A percentile compares a stretch with the other conserved stretches of the same genome.
Evolutionary conservation across 2,797 vertebrate genomes (phyloP).

Genomic region (Darevskia nairensis): DNA sequence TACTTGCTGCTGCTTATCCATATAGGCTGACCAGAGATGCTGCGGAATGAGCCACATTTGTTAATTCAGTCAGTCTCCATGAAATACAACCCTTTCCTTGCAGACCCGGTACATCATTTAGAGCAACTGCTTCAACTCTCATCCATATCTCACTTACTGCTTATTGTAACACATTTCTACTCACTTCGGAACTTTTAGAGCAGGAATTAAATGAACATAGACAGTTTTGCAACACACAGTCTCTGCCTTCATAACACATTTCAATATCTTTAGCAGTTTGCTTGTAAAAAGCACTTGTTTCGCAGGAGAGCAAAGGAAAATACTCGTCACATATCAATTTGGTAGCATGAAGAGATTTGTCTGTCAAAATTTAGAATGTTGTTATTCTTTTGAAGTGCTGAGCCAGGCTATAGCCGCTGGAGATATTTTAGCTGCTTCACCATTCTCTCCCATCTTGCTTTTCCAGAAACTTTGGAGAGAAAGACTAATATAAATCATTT

Average conservation of each 20-base stretch:
- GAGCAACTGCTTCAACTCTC: conserved; percentile 9
- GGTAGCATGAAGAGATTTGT: background rate
- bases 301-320: conserved; percentile 12
- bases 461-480: background rate
- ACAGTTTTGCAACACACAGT: background rate
- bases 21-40: background rate
- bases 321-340: conserved; percentile 2
- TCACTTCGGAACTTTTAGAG: conserved; percentile 15
- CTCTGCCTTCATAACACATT: background rate
- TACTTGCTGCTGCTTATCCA: conserved; percentile 16
- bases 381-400: background rate
- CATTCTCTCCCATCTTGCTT: background rate
- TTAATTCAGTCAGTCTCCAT: fast-evolving
- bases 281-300: background rate
- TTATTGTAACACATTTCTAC: background rate
- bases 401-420: conserved; percentile 15
- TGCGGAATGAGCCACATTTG: background rate
- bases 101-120: conserved; percentile 19
- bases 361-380: conserved; percentile 6
- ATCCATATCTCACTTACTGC: background rate
- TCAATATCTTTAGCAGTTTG: background rate
- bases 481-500: conserved; percentile 18
- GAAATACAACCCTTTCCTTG: background rate
- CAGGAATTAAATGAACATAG: conserved; percentile 30
- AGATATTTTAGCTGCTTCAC: background rate